A percentile compares a stretch with the other conserved stretches of the same genome.
phyloP scores from a whole-genome alignment of 2,888 invertebrate genomes.

The Pelosia muscerda region DNA sequence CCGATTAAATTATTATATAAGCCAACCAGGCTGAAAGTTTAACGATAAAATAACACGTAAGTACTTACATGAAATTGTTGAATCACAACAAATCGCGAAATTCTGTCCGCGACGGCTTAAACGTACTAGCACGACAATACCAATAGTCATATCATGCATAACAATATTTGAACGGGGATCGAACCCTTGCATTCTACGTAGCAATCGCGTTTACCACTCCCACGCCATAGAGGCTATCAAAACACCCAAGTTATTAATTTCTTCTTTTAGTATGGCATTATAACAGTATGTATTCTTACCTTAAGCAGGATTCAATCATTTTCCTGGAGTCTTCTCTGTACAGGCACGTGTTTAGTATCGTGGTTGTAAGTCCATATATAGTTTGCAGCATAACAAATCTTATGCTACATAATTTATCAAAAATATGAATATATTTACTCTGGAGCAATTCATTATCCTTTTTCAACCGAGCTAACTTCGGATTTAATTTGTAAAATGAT shows the following conservation, averaged over 20 bases:
- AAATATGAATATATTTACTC: constrained; percentile 84
- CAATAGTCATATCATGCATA: no score
- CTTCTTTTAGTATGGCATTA: not conserved
- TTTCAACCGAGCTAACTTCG: constrained; percentile 80
- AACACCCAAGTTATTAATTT: not conserved
- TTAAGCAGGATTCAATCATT: constrained; percentile 85
- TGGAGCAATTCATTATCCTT: constrained; percentile 73
- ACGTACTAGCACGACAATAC: no score
- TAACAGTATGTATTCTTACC: constrained; percentile 69
- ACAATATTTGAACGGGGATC: not conserved
- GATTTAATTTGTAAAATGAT: constrained; percentile 84
- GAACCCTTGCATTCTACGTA: not conserved
- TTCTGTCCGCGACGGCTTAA: not conserved
- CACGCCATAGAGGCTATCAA: no score
- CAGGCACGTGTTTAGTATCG: constrained; percentile 83
- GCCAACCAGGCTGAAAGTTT: constrained; percentile 86
- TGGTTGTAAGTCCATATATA: constrained; percentile 83
- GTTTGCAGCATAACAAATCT: constrained; percentile 86
- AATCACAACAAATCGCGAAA: not conserved
- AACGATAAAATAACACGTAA: not conserved
- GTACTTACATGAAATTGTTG: not conserved
- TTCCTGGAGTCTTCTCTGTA: constrained; percentile 87
- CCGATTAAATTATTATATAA: constrained; percentile 88
- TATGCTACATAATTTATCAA: constrained; percentile 83
- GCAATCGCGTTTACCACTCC: no score